phyloP scores from a whole-genome alignment of 2,888 invertebrate species.

The Leptopilina drosophilae region DNA sequence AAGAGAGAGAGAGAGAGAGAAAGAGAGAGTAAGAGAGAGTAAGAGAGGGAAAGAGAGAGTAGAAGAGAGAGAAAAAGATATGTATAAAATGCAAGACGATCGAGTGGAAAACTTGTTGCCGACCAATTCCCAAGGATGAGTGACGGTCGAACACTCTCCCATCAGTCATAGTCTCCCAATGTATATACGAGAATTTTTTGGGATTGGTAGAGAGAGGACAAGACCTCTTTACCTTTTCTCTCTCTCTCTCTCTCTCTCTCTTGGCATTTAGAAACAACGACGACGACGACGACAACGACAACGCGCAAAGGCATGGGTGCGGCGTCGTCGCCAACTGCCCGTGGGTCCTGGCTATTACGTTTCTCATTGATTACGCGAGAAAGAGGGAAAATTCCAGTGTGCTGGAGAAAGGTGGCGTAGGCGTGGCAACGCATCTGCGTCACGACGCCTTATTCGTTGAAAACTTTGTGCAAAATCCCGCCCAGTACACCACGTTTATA shows the following conservation, averaged over 20 bases:
- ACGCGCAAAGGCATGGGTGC: conserved; percentile 52
- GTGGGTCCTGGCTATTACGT: conserved; percentile 55
- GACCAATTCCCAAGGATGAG: background rate
- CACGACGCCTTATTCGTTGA: conserved; percentile 76
- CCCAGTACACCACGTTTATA: conserved; percentile 55
- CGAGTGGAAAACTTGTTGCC: background rate
- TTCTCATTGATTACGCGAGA: conserved; percentile 76
- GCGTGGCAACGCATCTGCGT: conserved; percentile 74
- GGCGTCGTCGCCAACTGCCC: conserved; percentile 61
- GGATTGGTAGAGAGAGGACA: too few species aligned
- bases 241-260: too few species aligned
- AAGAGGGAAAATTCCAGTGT: conserved; percentile 74
- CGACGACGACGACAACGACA: too few species aligned
- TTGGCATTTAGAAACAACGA: conserved; percentile 42
- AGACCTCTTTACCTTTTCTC: too few species aligned
- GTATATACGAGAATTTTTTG: too few species aligned
- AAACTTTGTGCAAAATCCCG: conserved; percentile 74
- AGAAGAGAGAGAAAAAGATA: background rate
- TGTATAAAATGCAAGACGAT: background rate
- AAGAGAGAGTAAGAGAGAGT: too few species aligned
- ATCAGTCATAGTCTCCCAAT: too few species aligned
- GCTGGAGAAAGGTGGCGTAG: conserved; percentile 72
- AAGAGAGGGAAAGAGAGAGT: too few species aligned
- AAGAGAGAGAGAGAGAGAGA: too few species aligned
- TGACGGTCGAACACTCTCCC: too few species aligned